A percentile compares a stretch with the other conserved stretches of the same genome.
Evolutionary conservation across 2,797 vertebrate genomes (phyloP).

Genomic region (Acanthurus lineatus): DNA sequence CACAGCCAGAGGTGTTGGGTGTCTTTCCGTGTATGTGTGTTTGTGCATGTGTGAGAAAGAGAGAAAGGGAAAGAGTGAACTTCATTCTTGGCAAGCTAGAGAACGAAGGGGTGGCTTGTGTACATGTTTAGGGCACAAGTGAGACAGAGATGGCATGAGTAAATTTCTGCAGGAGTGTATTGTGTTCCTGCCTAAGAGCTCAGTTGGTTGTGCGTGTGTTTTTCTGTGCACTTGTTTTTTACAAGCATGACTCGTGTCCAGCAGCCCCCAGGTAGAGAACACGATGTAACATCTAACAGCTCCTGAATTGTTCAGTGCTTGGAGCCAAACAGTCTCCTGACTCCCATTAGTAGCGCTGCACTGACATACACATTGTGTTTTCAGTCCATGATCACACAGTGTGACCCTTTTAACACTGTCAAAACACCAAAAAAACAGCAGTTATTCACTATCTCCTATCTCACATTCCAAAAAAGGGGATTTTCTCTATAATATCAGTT

Average conservation of each 20-base stretch:
- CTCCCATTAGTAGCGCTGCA: constrained; percentile 58
- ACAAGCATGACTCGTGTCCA: constrained; percentile 33
- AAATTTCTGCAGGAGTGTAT: constrained; percentile 3
- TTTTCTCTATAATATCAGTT: constrained; percentile 13
- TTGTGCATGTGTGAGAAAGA: background rate
- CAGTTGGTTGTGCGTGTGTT: constrained; percentile 1
- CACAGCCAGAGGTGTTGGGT: constrained; percentile 20
- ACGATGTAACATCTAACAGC: constrained; percentile 57
- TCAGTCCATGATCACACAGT: constrained; percentile 31
- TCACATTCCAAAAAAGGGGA: constrained; percentile 2
- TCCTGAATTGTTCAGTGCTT: constrained; percentile 51
- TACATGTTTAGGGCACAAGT: background rate
- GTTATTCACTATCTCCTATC: background rate
- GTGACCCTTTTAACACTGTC: constrained; percentile 17
- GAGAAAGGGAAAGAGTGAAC: background rate
- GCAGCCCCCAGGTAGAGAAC: constrained; percentile 62
- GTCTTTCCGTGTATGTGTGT: constrained; percentile 8
- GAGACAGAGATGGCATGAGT: constrained; percentile 25
- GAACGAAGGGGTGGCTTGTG: background rate
- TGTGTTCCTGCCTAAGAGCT: constrained; percentile 22
- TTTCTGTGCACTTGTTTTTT: constrained; percentile 36
- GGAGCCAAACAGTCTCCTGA: constrained; percentile 68
- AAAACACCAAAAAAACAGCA: constrained; percentile 13
- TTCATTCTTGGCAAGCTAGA: background rate
- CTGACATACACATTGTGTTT: constrained; percentile 42